Evolutionary conservation across 2,888 invertebrate genomes (phyloP).

Genomic region (Aporophyla nigra): DNA sequence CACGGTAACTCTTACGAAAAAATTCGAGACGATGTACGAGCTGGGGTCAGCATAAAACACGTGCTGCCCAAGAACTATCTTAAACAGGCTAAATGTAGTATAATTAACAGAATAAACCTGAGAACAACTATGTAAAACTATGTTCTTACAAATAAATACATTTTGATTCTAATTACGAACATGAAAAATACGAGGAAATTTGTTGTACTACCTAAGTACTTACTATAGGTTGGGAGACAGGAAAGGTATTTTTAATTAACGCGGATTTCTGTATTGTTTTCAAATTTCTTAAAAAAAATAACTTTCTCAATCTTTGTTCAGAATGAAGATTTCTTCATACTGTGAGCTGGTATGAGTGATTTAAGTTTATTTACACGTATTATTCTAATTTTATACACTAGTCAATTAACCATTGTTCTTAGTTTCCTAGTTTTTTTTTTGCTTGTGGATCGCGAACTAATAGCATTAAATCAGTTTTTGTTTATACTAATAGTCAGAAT

Average conservation of each 20-base stretch:
- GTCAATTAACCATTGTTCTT: conserved; percentile 30
- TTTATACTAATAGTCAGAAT: conserved; percentile 8
- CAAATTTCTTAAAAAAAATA: neutral
- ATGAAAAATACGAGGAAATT: neutral
- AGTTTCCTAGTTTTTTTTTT: conserved; percentile 33
- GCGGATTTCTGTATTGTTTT: neutral
- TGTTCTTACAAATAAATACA: neutral
- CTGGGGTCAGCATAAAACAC: too few species aligned
- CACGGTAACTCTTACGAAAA: too few species aligned
- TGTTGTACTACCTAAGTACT: neutral
- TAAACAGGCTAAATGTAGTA: neutral
- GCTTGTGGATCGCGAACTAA: conserved; percentile 23
- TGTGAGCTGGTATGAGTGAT: conserved; percentile 68
- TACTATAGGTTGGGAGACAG: neutral
- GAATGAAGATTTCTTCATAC: conserved; percentile 70
- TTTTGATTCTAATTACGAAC: neutral
- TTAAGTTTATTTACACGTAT: conserved; percentile 32
- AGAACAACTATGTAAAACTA: neutral
- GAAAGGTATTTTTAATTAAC: neutral
- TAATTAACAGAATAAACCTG: neutral
- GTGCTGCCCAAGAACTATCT: neutral
- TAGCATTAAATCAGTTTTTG: conserved; percentile 9
- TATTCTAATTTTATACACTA: conserved; percentile 27
- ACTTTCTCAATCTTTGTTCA: conserved; percentile 63
- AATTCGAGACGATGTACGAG: too few species aligned